Evolutionary conservation across 2,888 invertebrate genomes (phyloP), one percentile per base, ranked within the genome.

Genomic region (Venustoraphidia nigricollis): DNA sequence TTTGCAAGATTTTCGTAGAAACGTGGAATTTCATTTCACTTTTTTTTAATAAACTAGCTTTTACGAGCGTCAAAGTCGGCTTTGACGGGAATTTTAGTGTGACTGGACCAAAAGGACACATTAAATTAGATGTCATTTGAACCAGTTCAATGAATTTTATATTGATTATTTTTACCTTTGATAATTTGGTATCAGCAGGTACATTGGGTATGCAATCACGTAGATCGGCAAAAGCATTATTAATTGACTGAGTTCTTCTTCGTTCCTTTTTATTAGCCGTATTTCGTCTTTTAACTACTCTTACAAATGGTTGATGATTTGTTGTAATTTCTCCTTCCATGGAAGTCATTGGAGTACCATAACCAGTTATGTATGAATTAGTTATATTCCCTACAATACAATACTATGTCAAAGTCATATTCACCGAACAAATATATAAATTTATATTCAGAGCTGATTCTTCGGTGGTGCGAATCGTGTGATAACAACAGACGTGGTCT

Each of bases 221-320:
- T 1, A 96, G 71, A 59, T 91, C 89, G 1, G 91, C 84, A 64
- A 95, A 96, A 0, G 95, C 95, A 45, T 88, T 91, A 67, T 96
- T 96, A 53, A 96, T 96, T 56, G 89, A 91, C 63, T 90, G 87
- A 0, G 95, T 96, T 46, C 95, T 72, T 54, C 93, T 68, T 9
- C 95, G 66, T 63, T 96, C 95, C 64, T 96, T 96, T 68, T 92
- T 92, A 66, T 95, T 95, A 13, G 94, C 94, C 1, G 93, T 92
- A 53, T 83, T 87, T 49, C 92, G 67, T 48, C 88, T 71, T 61
- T 90, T 91, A n/a, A 84, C 80, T 1, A 81, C 72, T 39, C 75
- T 64, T 13, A 72, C 70, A 50, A 69, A 70, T 14, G 71, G 66
- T 42, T 40, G 39, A 9, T 27, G 27, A 27, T 27, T 27, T 27